Percentiles rank a stretch among this genome's conserved stretches.
phyloP scores from a whole-genome alignment of 1,140 invertebrate genomes.

The Antheraea pernyi region DNA sequence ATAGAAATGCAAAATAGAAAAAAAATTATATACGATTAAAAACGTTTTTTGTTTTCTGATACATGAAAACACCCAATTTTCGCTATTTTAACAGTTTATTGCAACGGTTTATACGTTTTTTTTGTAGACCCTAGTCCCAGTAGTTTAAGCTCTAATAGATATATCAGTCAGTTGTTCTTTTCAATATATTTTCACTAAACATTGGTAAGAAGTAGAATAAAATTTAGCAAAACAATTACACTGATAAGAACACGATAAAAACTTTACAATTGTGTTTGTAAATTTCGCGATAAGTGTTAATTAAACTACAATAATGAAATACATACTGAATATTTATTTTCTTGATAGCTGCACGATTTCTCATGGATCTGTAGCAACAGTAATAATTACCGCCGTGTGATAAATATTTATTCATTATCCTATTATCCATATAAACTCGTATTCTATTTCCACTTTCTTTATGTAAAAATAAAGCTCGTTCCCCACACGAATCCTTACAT shows the following conservation, averaged over 20 bases:
- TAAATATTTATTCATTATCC: constrained; percentile 39
- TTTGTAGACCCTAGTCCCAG: no score
- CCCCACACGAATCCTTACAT: constrained; percentile 38
- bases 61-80: no score
- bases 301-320: not conserved
- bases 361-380: constrained; percentile 56
- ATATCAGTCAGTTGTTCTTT: no score
- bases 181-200: no score
- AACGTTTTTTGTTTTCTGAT: no score
- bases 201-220: not conserved
- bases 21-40: no score
- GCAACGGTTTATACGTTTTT: no score
- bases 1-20: no score
- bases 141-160: no score
- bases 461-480: constrained; percentile 49
- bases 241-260: not conserved
- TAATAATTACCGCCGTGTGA: constrained; percentile 34
- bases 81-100: no score
- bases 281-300: not conserved
- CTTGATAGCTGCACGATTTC: constrained; percentile 18
- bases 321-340: constrained; percentile 35
- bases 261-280: not conserved
- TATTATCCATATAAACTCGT: constrained; percentile 38
- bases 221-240: not conserved
- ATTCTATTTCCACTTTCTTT: constrained; percentile 37